These are phyloP conservation scores for Muschampia plurimacula DNA, from an alignment of 2,888 invertebrate species.

Conservation along the genomic window DNA sequence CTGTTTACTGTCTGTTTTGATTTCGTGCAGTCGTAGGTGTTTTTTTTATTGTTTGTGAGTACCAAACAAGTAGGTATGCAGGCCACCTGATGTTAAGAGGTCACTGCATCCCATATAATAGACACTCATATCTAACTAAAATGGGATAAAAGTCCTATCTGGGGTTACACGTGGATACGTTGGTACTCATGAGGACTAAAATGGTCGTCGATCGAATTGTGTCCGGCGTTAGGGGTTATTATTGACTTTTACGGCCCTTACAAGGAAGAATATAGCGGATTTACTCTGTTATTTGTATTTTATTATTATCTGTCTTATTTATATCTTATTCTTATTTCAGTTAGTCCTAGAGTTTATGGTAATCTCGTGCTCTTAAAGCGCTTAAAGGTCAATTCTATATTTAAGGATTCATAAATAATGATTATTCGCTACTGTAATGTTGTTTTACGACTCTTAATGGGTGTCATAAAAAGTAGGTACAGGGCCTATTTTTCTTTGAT, in stretches of 20 bases:
- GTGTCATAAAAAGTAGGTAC: too few species aligned
- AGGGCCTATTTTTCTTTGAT: too few species aligned
- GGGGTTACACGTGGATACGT: too few species aligned
- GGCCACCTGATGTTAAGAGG: too few species aligned
- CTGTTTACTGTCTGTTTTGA: slow-evolving; percentile 46
- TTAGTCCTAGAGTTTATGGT: background rate
- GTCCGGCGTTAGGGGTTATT: slow-evolving; percentile 8
- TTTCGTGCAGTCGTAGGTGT: slow-evolving; percentile 31
- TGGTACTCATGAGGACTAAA: too few species aligned
- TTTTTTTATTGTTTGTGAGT: too few species aligned
- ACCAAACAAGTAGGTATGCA: too few species aligned
- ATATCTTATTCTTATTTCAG: background rate
- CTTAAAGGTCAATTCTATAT: background rate
- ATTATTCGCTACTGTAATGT: background rate
- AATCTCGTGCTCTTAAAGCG: background rate
- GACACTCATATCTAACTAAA: too few species aligned
- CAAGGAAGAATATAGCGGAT: background rate
- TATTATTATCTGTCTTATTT: background rate
- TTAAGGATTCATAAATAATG: background rate
- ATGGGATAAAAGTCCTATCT: too few species aligned
- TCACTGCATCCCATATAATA: too few species aligned
- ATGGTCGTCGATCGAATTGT: too few species aligned
- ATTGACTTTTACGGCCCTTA: slow-evolving; percentile 28
- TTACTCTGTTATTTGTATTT: background rate
- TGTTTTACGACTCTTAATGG: background rate